Conservation (phyloP, 2,113 vertebrate genomes). For the Caranx ignobilis region DNA sequence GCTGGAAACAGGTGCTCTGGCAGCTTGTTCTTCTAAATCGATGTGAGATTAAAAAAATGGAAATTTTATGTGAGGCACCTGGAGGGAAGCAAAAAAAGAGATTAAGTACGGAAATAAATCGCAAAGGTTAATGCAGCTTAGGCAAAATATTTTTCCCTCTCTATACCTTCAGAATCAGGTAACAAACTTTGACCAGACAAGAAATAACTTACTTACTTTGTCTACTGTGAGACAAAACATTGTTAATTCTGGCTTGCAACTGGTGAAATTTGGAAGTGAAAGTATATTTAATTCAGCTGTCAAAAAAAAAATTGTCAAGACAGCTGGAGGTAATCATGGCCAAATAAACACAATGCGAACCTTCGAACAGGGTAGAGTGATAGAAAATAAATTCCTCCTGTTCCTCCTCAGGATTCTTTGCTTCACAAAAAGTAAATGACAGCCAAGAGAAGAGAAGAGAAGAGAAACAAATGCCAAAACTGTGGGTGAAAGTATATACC, state of each 20-base stretch:
- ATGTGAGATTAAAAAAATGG: slow-evolving; percentile 24
- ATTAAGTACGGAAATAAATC: slow-evolving; percentile 24
- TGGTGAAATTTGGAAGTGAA: slow-evolving; percentile 18
- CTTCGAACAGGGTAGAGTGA: slow-evolving; percentile 17
- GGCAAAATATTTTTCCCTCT: background rate
- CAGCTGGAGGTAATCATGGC: slow-evolving; percentile 7
- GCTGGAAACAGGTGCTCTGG: slow-evolving; percentile 25
- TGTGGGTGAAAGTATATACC: slow-evolving; percentile 31
- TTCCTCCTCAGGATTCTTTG: slow-evolving; percentile 19
- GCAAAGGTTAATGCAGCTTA: slow-evolving; percentile 1
- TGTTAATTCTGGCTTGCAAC: slow-evolving; percentile 5
- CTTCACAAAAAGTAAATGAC: slow-evolving; percentile 36
- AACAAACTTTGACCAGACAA: background rate
- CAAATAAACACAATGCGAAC: slow-evolving; percentile 38
- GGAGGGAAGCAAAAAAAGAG: background rate
- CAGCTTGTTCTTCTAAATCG: slow-evolving; percentile 35
- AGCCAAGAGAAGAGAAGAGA: slow-evolving; percentile 37
- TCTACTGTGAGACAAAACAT: background rate
- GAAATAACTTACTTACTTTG: background rate
- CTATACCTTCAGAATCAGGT: background rate
- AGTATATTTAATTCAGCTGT: slow-evolving; percentile 39
- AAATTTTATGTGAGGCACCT: background rate
- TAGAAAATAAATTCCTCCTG: slow-evolving; percentile 29
- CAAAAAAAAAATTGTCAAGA: slow-evolving; percentile 28
- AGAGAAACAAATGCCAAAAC: slow-evolving; percentile 36